These are phyloP conservation scores for Lucilia sericata DNA, from an alignment of 1,140 invertebrate genomes.

Conservation along the genomic window DNA sequence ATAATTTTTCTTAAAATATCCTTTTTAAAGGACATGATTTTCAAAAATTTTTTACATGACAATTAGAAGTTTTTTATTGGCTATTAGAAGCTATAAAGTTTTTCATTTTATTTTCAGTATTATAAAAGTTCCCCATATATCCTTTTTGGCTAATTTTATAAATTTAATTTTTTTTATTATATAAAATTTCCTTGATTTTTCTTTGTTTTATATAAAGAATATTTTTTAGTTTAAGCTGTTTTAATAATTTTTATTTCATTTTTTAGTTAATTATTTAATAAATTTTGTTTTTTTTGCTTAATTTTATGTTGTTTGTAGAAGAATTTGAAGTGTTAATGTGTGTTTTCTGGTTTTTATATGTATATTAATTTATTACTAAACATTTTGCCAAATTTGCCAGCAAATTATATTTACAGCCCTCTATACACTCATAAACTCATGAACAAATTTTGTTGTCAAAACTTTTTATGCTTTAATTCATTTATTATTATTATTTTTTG, in stretches of 20 bases:
- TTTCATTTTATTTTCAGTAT: background rate
- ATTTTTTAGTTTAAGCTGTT: too few species aligned
- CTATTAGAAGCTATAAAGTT: background rate
- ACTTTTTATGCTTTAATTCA: conserved; percentile 19
- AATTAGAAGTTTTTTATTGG: background rate
- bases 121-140: background rate
- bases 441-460: conserved; percentile 6
- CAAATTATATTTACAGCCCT: conserved; percentile 5
- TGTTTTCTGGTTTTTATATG: too few species aligned
- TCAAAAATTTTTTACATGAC: background rate
- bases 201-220: too few species aligned
- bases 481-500: background rate
- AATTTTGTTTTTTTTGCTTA: too few species aligned
- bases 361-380: conserved; percentile 10
- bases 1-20: background rate
- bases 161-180: too few species aligned
- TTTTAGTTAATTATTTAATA: too few species aligned
- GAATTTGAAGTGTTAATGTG: too few species aligned
- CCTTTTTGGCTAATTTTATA: background rate
- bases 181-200: too few species aligned
- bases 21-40: background rate
- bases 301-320: too few species aligned
- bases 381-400: background rate
- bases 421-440: conserved; percentile 8
- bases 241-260: too few species aligned